Conservation (phyloP, 1,140 invertebrate genomes). For the Zeugodacus cucurbitae region DNA sequence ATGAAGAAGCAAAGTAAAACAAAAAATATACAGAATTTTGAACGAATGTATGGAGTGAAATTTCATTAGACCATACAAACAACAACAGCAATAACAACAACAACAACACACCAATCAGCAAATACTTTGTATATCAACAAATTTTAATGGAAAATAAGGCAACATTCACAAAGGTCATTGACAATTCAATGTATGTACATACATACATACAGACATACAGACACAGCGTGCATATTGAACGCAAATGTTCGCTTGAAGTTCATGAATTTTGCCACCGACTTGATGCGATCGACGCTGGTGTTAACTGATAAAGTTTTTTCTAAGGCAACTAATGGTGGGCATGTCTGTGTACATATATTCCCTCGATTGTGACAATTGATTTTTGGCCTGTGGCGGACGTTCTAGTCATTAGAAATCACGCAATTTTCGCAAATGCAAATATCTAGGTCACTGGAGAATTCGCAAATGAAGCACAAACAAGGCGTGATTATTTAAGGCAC, state of each 20-base stretch:
- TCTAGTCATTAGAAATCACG: conserved; percentile 1
- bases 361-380: neutral
- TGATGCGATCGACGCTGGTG: neutral
- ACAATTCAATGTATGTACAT: neutral
- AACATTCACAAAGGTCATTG: conserved; percentile 20
- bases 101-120: too few relatives aligned
- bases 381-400: neutral
- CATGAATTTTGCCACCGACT: neutral
- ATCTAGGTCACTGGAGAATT: neutral
- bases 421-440: neutral
- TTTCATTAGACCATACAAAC: neutral
- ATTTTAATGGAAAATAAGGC: neutral
- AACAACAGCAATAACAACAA: neutral
- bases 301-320: neutral
- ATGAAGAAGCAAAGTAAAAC: neutral
- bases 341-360: neutral
- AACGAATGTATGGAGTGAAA: neutral
- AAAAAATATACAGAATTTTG: too few relatives aligned
- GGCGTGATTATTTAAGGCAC: neutral
- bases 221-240: neutral
- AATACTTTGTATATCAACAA: neutral
- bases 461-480: neutral
- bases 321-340: neutral
- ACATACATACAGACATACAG: neutral
- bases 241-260: neutral